Evolutionary conservation across 2,888 invertebrate species (phyloP), one percentile per base, ranked within the genome.

Genomic region (Branchinecta sandiegonensis): DNA sequence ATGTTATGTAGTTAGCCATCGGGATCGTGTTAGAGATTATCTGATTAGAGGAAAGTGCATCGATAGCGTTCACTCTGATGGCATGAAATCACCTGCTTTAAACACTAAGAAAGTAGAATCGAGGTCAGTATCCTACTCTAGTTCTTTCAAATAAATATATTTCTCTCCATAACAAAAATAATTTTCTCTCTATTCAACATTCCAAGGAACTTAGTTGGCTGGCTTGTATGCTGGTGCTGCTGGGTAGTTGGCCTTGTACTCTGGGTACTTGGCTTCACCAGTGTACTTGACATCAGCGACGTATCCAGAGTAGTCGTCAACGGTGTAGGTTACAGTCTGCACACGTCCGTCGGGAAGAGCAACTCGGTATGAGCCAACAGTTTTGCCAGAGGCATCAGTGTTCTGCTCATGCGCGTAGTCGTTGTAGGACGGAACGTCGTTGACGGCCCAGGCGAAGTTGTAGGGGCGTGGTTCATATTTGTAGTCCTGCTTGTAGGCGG

Each of bases 401-500:
- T 46, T 46, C 65, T 69, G 65, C 46, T 69, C 65, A 78, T 91
- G 91, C 70, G 89, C 88, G 80, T 87, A 91, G 76, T 91, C 89
- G 74, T 89, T 90, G 71, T 89, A 89, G 74, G 81, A 85, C 71
- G 83, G 81, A 70, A 86, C 85, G 74, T 90, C 91, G 77, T 88
- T 89, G 63, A 92, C 91, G 13, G 88, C 84, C 78, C 91, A 92
- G 72, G 87, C 85, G 79, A 91, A 91, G 80, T 90, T 89, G 80
- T 87, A 92, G 1, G 91, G 91, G 87, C 89, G 90, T 65, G 17
- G 17, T 37, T 65, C 23, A 11, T 65, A 23, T 56, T 56, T 56
- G 11, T 56, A 56, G 14, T 56, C 63, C 63, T 56, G 63, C 23
- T 56, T 56, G 63, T 8, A 56, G 37, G 37, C 37, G 37, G 37